Percentiles rank a stretch among this genome's conserved stretches.
Conservation (phyloP, 2,113 vertebrate species). For the mouse (Mus musculus) region DNA sequence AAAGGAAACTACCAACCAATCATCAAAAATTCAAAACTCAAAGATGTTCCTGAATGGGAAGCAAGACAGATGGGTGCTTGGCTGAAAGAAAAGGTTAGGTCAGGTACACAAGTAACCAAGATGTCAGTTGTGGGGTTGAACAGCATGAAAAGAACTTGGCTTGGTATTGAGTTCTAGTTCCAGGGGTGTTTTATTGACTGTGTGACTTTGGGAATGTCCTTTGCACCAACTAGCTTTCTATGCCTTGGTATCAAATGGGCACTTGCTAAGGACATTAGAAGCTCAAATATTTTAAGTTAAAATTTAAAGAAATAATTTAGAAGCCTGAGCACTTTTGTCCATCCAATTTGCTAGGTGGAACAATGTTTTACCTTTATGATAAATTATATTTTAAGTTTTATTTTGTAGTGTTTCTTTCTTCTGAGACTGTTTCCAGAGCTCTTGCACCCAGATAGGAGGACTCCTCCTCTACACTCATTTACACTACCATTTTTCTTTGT, state of each 20-base stretch:
- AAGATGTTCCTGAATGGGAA: background rate
- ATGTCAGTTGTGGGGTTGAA: background rate
- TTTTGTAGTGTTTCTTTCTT: background rate
- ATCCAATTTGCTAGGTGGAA: background rate
- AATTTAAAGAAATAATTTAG: slow-evolving; percentile 17
- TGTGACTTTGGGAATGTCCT: background rate
- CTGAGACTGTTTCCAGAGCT: background rate
- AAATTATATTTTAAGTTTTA: slow-evolving; percentile 34
- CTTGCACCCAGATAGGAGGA: background rate
- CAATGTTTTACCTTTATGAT: background rate
- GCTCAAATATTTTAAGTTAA: slow-evolving; percentile 1
- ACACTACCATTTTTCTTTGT: background rate
- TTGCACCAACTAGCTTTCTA: background rate
- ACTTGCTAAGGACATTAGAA: background rate
- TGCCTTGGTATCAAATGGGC: background rate
- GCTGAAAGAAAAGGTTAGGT: background rate
- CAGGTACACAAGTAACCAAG: background rate
- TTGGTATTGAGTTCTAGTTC: background rate
- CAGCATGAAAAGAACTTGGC: background rate
- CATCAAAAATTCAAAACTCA: background rate
- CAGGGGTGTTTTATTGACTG: background rate
- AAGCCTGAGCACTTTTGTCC: background rate
- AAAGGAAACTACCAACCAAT: background rate
- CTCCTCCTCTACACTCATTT: background rate
- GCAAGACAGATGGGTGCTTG: background rate